Conservation (phyloP, 2,888 invertebrate species). For the Gastracanthus pulcherrimus region DNA sequence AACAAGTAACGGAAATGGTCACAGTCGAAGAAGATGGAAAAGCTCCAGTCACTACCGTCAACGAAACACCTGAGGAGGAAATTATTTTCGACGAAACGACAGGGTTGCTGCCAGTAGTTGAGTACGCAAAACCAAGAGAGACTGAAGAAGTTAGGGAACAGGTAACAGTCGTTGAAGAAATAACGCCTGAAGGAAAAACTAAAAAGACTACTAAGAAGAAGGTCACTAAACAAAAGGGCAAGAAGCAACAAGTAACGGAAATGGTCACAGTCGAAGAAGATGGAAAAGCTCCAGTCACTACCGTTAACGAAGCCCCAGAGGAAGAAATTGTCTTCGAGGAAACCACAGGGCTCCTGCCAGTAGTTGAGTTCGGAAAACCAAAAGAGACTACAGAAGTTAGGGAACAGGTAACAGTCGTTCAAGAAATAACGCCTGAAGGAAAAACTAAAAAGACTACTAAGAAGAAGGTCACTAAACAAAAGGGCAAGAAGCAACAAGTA, state of each 20-base stretch:
- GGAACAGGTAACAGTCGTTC: constrained; percentile 63
- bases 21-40: constrained; percentile 72
- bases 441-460: constrained; percentile 69
- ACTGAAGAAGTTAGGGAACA: constrained; percentile 64
- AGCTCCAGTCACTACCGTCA: constrained; percentile 72
- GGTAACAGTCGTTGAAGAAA: constrained; percentile 65
- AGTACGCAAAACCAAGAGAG: constrained; percentile 55
- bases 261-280: constrained; percentile 75
- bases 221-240: constrained; percentile 75
- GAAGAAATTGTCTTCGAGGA: constrained; percentile 64
- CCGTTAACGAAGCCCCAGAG: constrained; percentile 63
- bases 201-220: constrained; percentile 72
- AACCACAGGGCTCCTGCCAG: constrained; percentile 33
- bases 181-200: constrained; percentile 57
- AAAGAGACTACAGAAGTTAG: constrained; percentile 64
- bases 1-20: constrained; percentile 76
- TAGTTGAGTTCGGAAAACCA: constrained; percentile 44
- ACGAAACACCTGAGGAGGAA: constrained; percentile 64
- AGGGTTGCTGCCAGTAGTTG: constrained; percentile 33
- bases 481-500: constrained; percentile 75
- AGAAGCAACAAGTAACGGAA: constrained; percentile 76
- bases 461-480: constrained; percentile 74
- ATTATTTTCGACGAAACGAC: constrained; percentile 58
- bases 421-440: constrained; percentile 61
- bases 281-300: constrained; percentile 73